Base-by-base conservation (phyloP, 2,113 vertebrate genomes). In the Chelonoidis abingdonii region DNA sequence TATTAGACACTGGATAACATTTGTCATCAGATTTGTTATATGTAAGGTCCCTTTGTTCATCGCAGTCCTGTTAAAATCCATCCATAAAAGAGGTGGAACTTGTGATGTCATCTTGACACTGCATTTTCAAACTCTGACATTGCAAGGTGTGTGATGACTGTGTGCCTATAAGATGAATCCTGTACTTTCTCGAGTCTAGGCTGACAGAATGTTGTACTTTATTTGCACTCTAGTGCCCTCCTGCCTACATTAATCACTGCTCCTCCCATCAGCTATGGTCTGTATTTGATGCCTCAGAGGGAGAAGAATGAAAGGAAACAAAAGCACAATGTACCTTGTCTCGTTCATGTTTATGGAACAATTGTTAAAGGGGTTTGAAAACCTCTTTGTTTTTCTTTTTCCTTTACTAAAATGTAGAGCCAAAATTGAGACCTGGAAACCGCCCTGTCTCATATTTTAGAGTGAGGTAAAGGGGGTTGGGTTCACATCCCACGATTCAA, bases 371-470 rank as follows among this genome's bases (percentile, higher is more conserved):
- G 59, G 0, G 0, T 25, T 85, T 96, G 88, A 81, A 47, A 44
- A 84, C 24, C 88, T 86, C 22, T 7, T 19, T 69, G 3, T 3
- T 54, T 72, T 83, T 89, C 5, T 53, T 53, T 83, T 94, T 76
- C 53, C 83, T 7, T 86, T 95, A 47, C 72, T 87, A 27, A 83
- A 94, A 52, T 92, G 52, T 65, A 91, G 84, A 50, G 81, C 27
- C 10, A 85, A 41, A 47, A 47, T 50, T 91, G 88, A 78, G 7
- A 72, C 95, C 89, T 6, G n/a, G 53, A 92, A 80, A 91, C 56
- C 92, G 21, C 14, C 92, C 25, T 53, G 92, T 87, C 72, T 95
- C 35, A 13, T 93, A 88, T 93, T 96, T 92, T 87, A 89, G 92
- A 93, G 89, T 1, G 0, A 3, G 3, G 76, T 56, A 29, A 84